phyloP scores from a whole-genome alignment of 2,797 vertebrate genomes.

The Etheostoma perlongum region DNA sequence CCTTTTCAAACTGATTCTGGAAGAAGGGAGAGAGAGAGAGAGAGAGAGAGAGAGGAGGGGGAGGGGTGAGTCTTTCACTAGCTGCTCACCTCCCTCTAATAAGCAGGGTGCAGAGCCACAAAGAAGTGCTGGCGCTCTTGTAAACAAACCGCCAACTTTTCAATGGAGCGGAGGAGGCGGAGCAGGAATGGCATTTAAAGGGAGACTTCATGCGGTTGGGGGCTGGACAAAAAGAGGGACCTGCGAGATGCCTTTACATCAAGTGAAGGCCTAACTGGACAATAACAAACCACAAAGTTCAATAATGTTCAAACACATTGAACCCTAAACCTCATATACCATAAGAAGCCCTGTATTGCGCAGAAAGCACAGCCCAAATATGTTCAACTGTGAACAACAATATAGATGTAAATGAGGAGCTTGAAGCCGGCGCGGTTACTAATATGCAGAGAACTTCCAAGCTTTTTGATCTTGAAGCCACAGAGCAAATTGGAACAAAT shows the following conservation, averaged over 20 bases:
- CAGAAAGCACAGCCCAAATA: not conserved
- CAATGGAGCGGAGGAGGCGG: constrained; percentile 69
- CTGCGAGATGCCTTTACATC: constrained; percentile 53
- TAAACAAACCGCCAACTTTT: constrained; percentile 82
- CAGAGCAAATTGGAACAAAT: constrained; percentile 81
- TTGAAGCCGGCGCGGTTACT: constrained; percentile 58
- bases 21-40: constrained; percentile 54
- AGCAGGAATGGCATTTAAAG: constrained; percentile 66
- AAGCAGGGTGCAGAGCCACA: constrained; percentile 63
- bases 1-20: constrained; percentile 81
- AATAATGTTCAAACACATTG: constrained; percentile 44
- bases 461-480: constrained; percentile 74
- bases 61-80: constrained; percentile 66
- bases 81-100: constrained; percentile 62
- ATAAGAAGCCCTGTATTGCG: not conserved
- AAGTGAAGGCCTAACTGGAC: constrained; percentile 26
- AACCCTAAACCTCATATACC: constrained; percentile 4
- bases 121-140: constrained; percentile 67
- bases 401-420: constrained; percentile 47
- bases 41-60: constrained; percentile 52
- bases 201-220: constrained; percentile 36
- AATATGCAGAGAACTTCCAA: constrained; percentile 59
- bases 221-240: constrained; percentile 8
- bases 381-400: constrained; percentile 39
- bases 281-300: constrained; percentile 53